These are phyloP conservation scores for Alces alces DNA, from an alignment of 2,113 vertebrate genomes.

Conservation along the genomic window DNA sequence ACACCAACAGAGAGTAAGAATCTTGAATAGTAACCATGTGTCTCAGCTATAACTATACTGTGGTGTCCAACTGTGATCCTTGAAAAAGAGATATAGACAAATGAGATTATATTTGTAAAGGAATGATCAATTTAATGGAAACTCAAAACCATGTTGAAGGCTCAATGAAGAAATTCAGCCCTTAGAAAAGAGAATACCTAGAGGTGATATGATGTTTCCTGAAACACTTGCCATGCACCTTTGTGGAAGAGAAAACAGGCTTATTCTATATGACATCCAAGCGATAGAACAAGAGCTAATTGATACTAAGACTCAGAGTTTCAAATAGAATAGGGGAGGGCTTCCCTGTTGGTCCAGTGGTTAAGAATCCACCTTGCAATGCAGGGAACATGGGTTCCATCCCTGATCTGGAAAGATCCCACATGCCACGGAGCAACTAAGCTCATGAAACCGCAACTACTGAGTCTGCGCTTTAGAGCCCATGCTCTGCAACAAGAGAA, in stretches of 20 bases:
- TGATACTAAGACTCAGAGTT: background rate
- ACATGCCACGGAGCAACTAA: background rate
- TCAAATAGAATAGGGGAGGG: background rate
- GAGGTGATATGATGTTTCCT: background rate
- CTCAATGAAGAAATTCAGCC: background rate
- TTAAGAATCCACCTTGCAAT: background rate
- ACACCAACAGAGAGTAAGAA: background rate
- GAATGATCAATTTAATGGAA: background rate
- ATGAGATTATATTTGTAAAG: background rate
- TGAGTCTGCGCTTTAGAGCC: background rate
- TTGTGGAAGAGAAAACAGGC: background rate
- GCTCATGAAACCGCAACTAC: background rate
- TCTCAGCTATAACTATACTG: background rate
- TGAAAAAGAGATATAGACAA: background rate
- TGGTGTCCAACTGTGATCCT: background rate
- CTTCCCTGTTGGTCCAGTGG: background rate
- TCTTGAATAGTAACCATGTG: background rate
- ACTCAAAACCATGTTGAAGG: background rate
- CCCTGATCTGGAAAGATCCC: background rate
- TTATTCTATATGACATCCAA: background rate
- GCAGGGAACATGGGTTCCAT: background rate
- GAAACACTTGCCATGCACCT: background rate
- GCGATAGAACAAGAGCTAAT: background rate
- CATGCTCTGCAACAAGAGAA: background rate
- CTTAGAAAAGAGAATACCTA: background rate